Conservation (phyloP, 2,113 vertebrate genomes). For the Ceuthmochares aereus region DNA sequence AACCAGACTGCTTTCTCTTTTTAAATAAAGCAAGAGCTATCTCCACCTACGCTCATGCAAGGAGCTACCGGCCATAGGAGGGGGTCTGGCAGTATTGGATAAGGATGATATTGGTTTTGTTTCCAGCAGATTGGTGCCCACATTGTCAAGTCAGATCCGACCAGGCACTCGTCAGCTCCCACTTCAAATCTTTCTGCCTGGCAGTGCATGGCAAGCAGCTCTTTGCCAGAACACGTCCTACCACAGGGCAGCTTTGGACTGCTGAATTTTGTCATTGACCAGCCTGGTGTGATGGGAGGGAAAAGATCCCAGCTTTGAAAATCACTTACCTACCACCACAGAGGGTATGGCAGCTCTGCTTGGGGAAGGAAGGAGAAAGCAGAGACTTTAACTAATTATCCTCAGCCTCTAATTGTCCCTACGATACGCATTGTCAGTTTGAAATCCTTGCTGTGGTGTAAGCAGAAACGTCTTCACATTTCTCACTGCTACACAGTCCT, state of each 20-base stretch:
- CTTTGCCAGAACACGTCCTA: not conserved
- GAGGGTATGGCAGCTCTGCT: not conserved
- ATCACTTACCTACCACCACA: not conserved
- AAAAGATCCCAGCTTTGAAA: not conserved
- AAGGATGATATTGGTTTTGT: not conserved
- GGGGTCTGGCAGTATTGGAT: not conserved
- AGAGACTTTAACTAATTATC: not conserved
- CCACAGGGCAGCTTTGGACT: not conserved
- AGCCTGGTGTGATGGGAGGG: accelerated
- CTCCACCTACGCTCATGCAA: accelerated
- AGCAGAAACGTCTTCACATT: not conserved
- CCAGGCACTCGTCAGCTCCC: not conserved
- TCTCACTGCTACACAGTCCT: not conserved
- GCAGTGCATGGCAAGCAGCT: not conserved
- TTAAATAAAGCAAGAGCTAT: not conserved
- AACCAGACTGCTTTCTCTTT: not conserved
- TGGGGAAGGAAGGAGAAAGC: not conserved
- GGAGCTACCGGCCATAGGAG: not conserved
- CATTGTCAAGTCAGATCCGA: not conserved
- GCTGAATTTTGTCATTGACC: not conserved
- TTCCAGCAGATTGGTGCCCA: not conserved
- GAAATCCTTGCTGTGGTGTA: not conserved
- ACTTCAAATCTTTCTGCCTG: not conserved
- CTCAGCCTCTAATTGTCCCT: not conserved
- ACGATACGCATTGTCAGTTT: not conserved